Conservation (phyloP, 1,140 invertebrate species). For the Oedothorax gibbosus region DNA sequence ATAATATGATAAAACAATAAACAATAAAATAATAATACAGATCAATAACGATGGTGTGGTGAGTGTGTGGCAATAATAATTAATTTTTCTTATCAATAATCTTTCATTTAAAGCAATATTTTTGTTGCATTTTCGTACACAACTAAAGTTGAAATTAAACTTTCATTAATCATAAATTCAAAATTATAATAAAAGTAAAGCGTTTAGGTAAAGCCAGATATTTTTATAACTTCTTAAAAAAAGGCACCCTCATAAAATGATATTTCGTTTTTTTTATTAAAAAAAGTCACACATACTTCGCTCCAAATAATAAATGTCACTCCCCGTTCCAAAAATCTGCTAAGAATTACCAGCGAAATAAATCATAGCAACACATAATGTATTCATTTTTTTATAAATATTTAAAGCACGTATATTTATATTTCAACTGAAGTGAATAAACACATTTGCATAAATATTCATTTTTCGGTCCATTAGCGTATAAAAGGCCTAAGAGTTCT, state of each 20-base stretch:
- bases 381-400: background rate
- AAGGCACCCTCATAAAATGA: background rate
- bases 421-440: constrained; percentile 18
- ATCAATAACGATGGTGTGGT: too few relatives aligned
- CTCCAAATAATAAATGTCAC: background rate
- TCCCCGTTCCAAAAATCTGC: background rate
- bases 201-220: too few relatives aligned
- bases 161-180: too few relatives aligned
- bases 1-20: too few relatives aligned
- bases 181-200: too few relatives aligned
- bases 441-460: constrained; percentile 52
- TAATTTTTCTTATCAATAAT: too few relatives aligned
- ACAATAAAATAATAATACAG: too few relatives aligned
- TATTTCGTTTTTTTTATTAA: background rate
- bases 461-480: constrained; percentile 18
- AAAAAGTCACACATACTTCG: background rate
- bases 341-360: background rate
- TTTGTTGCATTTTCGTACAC: too few relatives aligned
- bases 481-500: constrained; percentile 23
- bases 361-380: background rate
- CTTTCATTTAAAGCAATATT: too few relatives aligned
- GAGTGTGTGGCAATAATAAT: too few relatives aligned
- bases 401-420: constrained; percentile 6
- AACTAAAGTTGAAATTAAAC: too few relatives aligned
- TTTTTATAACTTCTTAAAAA: background rate